Percentiles rank a stretch among this genome's conserved stretches.
phyloP scores from a whole-genome alignment of 2,113 vertebrate genomes.

The Cynocephalus volans region DNA sequence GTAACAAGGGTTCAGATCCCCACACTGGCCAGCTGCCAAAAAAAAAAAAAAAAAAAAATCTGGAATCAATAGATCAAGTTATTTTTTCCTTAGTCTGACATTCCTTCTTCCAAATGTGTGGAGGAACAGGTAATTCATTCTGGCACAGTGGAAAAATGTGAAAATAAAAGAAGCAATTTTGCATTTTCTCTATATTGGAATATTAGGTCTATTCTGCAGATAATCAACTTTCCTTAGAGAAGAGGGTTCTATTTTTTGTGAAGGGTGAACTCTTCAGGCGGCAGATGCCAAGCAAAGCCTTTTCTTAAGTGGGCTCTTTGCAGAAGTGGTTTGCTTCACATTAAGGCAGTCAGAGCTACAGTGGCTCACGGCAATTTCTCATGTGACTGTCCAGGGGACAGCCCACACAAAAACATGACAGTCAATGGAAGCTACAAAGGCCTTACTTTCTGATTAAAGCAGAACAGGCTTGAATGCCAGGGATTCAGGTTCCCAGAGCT shows the following conservation, averaged over 20 bases:
- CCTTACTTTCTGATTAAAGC: conserved; percentile 6
- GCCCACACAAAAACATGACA: neutral
- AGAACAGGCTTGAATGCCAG: neutral
- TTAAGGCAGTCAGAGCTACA: conserved; percentile 11
- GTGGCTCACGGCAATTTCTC: conserved; percentile 16
- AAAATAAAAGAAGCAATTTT: conserved; percentile 79
- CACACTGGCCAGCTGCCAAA: too few relatives aligned
- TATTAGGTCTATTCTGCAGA: conserved; percentile 71
- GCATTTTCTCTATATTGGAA: conserved; percentile 71
- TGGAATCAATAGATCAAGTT: conserved; percentile 71
- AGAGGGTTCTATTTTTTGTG: conserved; percentile 64
- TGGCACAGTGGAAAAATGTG: conserved; percentile 71
- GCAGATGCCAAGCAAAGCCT: conserved; percentile 62
- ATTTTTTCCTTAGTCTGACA: conserved; percentile 67
- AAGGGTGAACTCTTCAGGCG: conserved; percentile 54
- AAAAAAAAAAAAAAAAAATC: too few relatives aligned
- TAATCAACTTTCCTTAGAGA: conserved; percentile 69
- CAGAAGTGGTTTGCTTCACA: conserved; percentile 68
- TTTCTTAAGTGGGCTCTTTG: conserved; percentile 75
- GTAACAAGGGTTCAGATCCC: too few relatives aligned
- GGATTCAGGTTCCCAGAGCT: neutral
- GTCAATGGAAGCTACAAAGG: neutral
- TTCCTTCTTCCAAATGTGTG: conserved; percentile 61
- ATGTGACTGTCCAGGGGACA: neutral
- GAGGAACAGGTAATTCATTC: conserved; percentile 56